Conservation (phyloP, 2,888 invertebrate species). For the Periphyllus acericola region DNA sequence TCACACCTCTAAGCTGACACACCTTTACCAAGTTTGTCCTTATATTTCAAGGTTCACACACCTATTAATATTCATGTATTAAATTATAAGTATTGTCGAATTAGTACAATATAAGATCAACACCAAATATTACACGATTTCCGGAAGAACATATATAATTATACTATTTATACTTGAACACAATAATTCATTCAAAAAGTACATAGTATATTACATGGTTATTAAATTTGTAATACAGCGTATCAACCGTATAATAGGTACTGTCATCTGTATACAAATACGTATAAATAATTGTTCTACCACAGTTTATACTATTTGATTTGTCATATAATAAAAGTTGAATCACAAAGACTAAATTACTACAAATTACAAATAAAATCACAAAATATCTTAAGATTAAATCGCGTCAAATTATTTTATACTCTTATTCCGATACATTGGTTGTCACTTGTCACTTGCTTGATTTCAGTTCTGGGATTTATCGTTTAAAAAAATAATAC, state of each 20-base stretch:
- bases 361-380: background rate
- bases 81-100: slow-evolving; percentile 52
- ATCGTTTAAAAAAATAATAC: background rate
- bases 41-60: slow-evolving; percentile 31
- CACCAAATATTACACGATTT: background rate
- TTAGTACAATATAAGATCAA: slow-evolving; percentile 40
- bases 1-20: slow-evolving; percentile 45
- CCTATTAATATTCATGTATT: slow-evolving; percentile 49
- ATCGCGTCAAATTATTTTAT: background rate
- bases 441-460: background rate
- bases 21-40: slow-evolving; percentile 46
- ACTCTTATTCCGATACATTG: background rate
- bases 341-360: background rate
- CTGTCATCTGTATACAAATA: no score
- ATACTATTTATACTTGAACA: background rate
- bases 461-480: background rate
- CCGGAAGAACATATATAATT: slow-evolving; percentile 1
- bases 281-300: background rate
- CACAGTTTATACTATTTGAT: background rate
- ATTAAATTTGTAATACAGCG: no score
- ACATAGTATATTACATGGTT: background rate
- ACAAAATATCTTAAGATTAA: background rate
- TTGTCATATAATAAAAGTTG: background rate
- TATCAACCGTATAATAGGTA: no score
- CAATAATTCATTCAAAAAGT: slow-evolving; percentile 3